Conservation (phyloP, 2,797 vertebrate genomes). For the Neosilurus hyrtlii region DNA sequence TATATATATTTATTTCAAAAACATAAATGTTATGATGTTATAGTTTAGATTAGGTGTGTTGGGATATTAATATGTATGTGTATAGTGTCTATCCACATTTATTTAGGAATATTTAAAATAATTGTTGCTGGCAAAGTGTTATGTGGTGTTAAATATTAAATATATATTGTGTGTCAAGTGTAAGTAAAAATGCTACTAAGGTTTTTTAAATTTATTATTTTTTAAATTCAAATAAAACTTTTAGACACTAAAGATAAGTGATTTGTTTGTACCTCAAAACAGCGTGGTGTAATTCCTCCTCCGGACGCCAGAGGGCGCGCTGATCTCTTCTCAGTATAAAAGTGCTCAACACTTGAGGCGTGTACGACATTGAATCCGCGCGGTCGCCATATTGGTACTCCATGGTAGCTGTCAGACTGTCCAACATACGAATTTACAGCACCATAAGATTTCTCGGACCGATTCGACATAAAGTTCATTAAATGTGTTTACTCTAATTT, state of each 20-base stretch:
- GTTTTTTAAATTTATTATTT: no score
- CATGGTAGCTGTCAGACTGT: no score
- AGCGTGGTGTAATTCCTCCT: neutral
- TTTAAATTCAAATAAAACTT: no score
- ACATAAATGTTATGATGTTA: neutral
- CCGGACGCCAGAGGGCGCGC: constrained; percentile 25
- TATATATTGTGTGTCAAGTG: neutral
- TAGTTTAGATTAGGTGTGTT: neutral
- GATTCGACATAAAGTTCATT: no score
- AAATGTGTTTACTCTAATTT: no score
- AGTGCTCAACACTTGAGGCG: no score
- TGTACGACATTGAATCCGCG: no score
- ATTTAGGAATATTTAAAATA: neutral
- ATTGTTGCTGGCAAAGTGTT: neutral
- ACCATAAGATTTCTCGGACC: no score
- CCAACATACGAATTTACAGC: no score
- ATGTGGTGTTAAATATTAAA: neutral
- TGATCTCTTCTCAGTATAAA: neutral
- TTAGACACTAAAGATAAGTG: no score
- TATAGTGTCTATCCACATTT: neutral
- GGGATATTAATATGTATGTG: neutral
- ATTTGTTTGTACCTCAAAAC: neutral
- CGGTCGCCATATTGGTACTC: no score
- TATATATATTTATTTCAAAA: neutral
- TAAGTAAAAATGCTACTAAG: neutral